Base-by-base conservation (phyloP, 2,113 vertebrate species). In the Nymphicus hollandicus region DNA sequence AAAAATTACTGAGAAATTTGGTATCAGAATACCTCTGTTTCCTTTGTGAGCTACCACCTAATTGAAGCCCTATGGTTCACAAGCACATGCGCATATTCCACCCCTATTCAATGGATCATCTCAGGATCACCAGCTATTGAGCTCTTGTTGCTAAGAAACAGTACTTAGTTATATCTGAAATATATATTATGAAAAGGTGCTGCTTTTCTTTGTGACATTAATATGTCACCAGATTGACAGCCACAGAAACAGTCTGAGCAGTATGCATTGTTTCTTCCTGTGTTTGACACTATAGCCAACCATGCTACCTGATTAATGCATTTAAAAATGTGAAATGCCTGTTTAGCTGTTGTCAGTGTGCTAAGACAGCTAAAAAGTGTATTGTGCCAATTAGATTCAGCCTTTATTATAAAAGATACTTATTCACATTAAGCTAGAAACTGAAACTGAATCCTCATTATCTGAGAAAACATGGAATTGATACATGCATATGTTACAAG, bases 151-250 rank as follows among this genome's bases (percentile, higher is more conserved):
- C 93, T 95, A 93, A 93, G 95, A 56, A 77, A 91, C 81, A 39
- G 55, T 46, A 47, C 58, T 71, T 31, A 1, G 52, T 70, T 79
- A n/a, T 20, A 68, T 76, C 78, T 94, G 66, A 92, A 95, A 95
- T 73, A 95, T 88, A 91, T 85, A 87, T 89, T 91, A 96, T 87
- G 93, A 81, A 94, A 97, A 95, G 70, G 81, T 91, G 60, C 52
- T 68, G 66, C 72, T 93, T 91, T 58, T 76, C 76, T 82, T 70
- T 72, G 61, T 53, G 88, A 95, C 96, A 91, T 85, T 78, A 91
- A 69, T 83, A 73, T 41, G 50, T 88, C 93, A 39, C 49, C 55
- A 58, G 81, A 91, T 60, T 94, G 93, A 90, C 82, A 95, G 73
- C 49, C 86, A 66, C 35, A 52, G 61, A 87, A 93, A 66, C 53